phyloP scores from a whole-genome alignment of 2,113 vertebrate species.

The Syrmaticus mikado region DNA sequence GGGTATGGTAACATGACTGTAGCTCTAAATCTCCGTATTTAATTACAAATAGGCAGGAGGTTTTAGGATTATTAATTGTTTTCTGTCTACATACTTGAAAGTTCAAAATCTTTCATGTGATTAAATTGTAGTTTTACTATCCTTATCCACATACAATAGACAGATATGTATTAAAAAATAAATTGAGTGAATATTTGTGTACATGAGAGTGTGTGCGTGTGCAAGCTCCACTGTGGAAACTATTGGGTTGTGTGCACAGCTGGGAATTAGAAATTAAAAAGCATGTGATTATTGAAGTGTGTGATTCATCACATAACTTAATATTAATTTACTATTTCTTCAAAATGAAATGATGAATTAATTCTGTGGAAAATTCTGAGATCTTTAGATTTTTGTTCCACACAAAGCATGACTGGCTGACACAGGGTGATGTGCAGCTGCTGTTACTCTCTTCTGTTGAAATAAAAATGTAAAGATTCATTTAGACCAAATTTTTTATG shows the following conservation, averaged over 20 bases:
- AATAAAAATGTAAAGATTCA: background rate
- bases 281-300: background rate
- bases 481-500: fast-evolving
- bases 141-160: background rate
- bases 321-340: background rate
- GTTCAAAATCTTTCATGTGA: background rate
- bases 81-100: background rate
- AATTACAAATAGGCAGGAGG: background rate
- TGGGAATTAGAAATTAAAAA: background rate
- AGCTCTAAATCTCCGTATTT: background rate
- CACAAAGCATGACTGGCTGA: background rate
- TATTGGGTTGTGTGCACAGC: background rate
- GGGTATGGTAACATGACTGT: background rate
- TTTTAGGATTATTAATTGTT: background rate
- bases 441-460: background rate
- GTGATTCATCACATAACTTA: background rate
- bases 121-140: background rate
- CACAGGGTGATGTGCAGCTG: background rate
- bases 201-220: background rate
- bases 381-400: background rate
- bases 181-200: background rate
- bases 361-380: background rate
- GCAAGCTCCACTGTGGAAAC: background rate
- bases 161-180: background rate
- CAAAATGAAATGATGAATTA: background rate